Evolutionary conservation across 2,888 invertebrate species (phyloP).

Genomic region (Lingula anatina): DNA sequence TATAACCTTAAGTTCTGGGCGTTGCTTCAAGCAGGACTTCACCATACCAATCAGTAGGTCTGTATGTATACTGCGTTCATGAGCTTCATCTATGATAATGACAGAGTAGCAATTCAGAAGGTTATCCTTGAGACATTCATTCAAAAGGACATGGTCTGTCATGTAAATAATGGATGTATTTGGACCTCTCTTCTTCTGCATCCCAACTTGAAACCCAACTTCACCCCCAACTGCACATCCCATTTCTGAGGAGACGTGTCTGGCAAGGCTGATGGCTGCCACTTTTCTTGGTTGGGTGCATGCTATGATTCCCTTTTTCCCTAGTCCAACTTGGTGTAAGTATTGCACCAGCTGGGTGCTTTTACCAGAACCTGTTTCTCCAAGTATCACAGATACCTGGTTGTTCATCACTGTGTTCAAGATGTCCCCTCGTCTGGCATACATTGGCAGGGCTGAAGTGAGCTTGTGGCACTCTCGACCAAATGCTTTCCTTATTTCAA

Average conservation of each 20-base stretch:
- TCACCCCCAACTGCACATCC: conserved; percentile 28
- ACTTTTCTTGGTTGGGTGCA: conserved; percentile 52
- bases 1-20: conserved; percentile 42
- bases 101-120: conserved; percentile 21
- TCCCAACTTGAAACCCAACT: conserved; percentile 42
- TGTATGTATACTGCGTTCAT: conserved; percentile 49
- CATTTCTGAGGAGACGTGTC: conserved; percentile 45
- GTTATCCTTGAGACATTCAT: conserved; percentile 38
- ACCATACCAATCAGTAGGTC: conserved; percentile 50
- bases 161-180: conserved; percentile 40
- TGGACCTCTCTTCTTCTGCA: conserved; percentile 16
- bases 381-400: conserved; percentile 41
- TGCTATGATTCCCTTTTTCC: conserved; percentile 27
- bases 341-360: conserved; percentile 52
- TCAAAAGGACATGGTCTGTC: conserved; percentile 47
- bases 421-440: conserved; percentile 32
- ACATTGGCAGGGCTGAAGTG: conserved; percentile 34
- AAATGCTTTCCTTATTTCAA: conserved; percentile 16
- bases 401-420: conserved; percentile 23
- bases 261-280: conserved; percentile 47
- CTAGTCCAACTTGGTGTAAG: conserved; percentile 32
- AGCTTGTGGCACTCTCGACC: conserved; percentile 28
- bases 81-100: conserved; percentile 52
- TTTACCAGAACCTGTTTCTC: conserved; percentile 52
- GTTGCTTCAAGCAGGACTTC: conserved; percentile 24